Evolutionary conservation across 2,797 vertebrate species (phyloP).

Genomic region (Sardinella longiceps): DNA sequence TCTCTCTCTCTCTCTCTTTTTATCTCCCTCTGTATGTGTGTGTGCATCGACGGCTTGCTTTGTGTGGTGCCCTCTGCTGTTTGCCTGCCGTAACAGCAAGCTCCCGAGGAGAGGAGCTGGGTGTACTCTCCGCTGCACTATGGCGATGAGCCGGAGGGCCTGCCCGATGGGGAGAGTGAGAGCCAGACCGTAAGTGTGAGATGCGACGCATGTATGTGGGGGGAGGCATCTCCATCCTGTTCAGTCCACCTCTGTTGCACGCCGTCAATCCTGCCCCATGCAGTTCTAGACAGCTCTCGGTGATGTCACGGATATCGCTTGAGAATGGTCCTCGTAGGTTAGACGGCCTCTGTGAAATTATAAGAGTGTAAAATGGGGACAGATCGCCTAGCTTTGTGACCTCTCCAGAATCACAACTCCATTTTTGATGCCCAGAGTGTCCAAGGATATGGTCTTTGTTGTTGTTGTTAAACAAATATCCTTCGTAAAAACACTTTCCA

Average conservation of each 20-base stretch:
- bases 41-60: conserved; percentile 65
- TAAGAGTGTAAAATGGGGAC: neutral
- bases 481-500: neutral
- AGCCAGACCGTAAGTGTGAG: conserved; percentile 96
- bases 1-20: conserved; percentile 44
- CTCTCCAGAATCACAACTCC: neutral
- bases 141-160: conserved; percentile 87
- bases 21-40: conserved; percentile 60
- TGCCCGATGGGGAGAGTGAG: conserved; percentile 90
- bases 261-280: neutral
- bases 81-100: conserved; percentile 81
- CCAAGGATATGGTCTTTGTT: neutral
- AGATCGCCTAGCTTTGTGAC: neutral
- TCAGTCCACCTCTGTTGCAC: neutral
- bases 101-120: conserved; percentile 97
- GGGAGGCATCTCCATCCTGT: neutral
- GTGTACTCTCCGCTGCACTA: conserved; percentile 99
- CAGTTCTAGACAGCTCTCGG: neutral
- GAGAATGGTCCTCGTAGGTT: neutral
- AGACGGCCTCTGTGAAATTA: neutral
- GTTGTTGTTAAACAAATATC: neutral
- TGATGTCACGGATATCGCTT: neutral
- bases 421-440: neutral
- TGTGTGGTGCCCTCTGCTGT: conserved; percentile 80
- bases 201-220: conserved; percentile 44